Percentiles rank a stretch among this genome's conserved stretches.
Evolutionary conservation across 2,797 vertebrate species (phyloP).

Genomic region (Acanthis flammea): DNA sequence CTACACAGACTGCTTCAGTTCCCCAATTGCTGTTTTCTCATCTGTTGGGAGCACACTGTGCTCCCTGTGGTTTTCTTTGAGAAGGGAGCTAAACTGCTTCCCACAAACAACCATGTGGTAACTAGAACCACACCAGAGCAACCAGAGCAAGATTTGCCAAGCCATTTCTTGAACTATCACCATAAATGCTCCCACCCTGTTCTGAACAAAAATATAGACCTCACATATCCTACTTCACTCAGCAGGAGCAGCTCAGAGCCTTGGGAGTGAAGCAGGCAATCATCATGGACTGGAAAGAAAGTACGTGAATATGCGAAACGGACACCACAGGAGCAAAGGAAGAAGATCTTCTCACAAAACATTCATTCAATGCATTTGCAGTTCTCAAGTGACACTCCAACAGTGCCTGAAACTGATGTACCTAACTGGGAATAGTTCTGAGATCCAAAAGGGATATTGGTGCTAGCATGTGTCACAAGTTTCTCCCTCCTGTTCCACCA

Average conservation of each 20-base stretch:
- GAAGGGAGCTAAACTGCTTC: not conserved
- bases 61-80: not conserved
- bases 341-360: not conserved
- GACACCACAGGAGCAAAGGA: not conserved
- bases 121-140: constrained; percentile 15
- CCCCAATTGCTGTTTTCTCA: not conserved
- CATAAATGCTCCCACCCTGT: not conserved
- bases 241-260: not conserved
- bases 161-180: not conserved
- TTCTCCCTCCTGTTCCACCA: not conserved
- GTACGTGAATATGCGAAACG: not conserved
- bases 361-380: not conserved
- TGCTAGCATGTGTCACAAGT: not conserved
- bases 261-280: not conserved
- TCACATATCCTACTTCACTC: not conserved
- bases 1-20: not conserved
- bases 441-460: not conserved
- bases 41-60: not conserved
- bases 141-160: not conserved
- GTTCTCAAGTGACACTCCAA: not conserved
- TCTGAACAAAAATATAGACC: not conserved
- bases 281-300: not conserved
- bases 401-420: not conserved
- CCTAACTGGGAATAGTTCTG: not conserved
- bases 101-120: constrained; percentile 34